Base-by-base conservation (phyloP, 2,113 vertebrate species). In the Pseudonaja textilis region DNA sequence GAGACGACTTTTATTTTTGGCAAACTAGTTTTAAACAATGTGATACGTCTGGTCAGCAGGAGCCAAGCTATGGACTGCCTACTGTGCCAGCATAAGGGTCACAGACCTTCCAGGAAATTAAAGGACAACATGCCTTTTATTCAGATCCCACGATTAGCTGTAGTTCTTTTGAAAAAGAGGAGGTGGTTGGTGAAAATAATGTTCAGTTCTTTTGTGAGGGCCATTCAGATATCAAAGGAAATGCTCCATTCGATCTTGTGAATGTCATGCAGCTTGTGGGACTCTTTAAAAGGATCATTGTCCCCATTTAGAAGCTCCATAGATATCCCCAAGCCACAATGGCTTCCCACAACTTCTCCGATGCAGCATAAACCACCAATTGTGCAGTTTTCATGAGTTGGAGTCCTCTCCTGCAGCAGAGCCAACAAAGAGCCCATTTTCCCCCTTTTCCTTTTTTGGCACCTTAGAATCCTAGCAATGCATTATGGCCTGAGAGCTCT, bases 101-200 rank as follows among this genome's bases (percentile, higher is more conserved):
- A 93, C 4, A 87, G 94, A 92, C 93, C 95, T 95, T 93, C 93
- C 95, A 95, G 92, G 85, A 94, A 95, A 96, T 95, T 95, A 95
- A 96, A 94, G 95, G 92, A 95, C 93, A 95, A 95, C 94, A 89
- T 90, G 90, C 42, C 93, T 96, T 95, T 96, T 94, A 96, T 94
- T 89, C 93, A 93, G 93, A 88, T 89, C 93, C 92, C 91, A 92
- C 93, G 87, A 93, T 92, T 93, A 90, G 90, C 87, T 90, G 87
- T 85, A 93, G 90, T 26, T 91, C 91, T 93, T 92, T 91, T 85
- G 59, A 26, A 47, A 42, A 22, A 25, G 47, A 18, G 64, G 57
- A 39, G 16, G 50, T 16, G 47, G 34, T 45, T 16, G 29, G 39
- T 2, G 22, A 94, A 89, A 61, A 45, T 94, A 16, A 95, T 93